These are phyloP conservation scores for Phylloscopus trochiloides DNA, from an alignment of 2,113 vertebrate species.

Conservation along the genomic window DNA sequence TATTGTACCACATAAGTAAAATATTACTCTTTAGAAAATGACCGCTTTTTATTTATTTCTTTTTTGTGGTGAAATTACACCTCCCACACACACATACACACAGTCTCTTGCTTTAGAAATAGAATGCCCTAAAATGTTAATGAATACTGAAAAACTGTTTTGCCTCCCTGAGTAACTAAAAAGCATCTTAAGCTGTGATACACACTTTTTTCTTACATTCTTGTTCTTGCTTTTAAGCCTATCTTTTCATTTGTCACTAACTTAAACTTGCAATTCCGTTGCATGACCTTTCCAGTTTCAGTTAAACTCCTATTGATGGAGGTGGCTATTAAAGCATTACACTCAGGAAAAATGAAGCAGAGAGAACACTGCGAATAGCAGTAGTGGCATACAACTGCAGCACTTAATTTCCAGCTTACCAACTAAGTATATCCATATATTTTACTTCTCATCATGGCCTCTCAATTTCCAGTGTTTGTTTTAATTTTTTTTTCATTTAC, in stretches of 20 bases:
- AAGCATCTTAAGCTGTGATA: neutral
- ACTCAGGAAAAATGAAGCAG: neutral
- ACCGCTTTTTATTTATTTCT: neutral
- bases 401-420: neutral
- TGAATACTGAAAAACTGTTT: conserved; percentile 12
- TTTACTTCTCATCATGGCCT: neutral
- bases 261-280: neutral
- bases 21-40: neutral
- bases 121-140: conserved; percentile 29
- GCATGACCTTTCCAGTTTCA: neutral
- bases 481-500: neutral
- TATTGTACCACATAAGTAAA: neutral
- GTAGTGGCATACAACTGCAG: neutral
- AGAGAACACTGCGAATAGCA: neutral
- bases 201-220: neutral
- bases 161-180: neutral
- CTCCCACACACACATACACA: neutral
- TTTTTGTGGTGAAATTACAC: neutral
- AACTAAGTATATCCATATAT: neutral
- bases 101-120: neutral
- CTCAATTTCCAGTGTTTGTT: neutral
- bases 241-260: neutral
- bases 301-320: neutral
- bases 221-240: neutral
- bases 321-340: neutral